Conservation (phyloP, 2,797 vertebrate genomes). For the Tapera naevia region DNA sequence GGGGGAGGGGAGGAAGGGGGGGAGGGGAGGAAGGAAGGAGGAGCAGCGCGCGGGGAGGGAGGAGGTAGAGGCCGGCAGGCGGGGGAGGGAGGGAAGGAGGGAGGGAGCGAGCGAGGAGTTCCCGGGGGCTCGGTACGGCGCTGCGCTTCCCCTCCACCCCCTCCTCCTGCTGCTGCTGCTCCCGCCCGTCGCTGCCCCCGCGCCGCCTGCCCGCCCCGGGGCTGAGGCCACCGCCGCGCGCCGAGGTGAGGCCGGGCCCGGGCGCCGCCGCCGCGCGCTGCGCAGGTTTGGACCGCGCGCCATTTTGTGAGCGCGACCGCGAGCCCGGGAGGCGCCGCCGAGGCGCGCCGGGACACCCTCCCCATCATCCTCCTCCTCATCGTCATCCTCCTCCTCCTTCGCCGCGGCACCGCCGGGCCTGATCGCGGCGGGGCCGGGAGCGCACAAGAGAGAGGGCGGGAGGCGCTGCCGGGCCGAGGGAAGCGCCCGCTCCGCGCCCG, state of each 20-base stretch:
- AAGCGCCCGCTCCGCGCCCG: not conserved
- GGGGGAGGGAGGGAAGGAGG: not conserved
- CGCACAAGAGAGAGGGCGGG: constrained; percentile 30
- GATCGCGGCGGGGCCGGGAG: constrained; percentile 9
- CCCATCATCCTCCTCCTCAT: too few species aligned
- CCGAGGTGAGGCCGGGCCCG: constrained; percentile 55
- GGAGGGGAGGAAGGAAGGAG: not conserved
- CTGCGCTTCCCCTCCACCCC: constrained; percentile 7
- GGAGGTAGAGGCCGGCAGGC: constrained; percentile 7
- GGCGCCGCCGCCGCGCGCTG: constrained; percentile 88
- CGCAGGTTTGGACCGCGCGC: constrained; percentile 97
- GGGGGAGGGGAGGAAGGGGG: not conserved
- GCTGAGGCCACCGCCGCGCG: constrained; percentile 52
- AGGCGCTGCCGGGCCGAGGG: constrained; percentile 33
- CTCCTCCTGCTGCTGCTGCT: not conserved
- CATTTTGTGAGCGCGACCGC: constrained; percentile 99
- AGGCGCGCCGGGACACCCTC: too few species aligned
- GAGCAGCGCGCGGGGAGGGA: not conserved
- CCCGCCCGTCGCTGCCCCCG: constrained; percentile 73
- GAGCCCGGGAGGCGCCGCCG: too few species aligned
- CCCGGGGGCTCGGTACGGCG: constrained; percentile 57
- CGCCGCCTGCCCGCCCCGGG: constrained; percentile 86
- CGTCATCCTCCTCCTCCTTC: too few species aligned
- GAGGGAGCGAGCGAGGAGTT: constrained; percentile 45
- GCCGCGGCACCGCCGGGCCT: too few species aligned